phyloP scores from a whole-genome alignment of 2,113 vertebrate genomes.

The Pipra filicauda region DNA sequence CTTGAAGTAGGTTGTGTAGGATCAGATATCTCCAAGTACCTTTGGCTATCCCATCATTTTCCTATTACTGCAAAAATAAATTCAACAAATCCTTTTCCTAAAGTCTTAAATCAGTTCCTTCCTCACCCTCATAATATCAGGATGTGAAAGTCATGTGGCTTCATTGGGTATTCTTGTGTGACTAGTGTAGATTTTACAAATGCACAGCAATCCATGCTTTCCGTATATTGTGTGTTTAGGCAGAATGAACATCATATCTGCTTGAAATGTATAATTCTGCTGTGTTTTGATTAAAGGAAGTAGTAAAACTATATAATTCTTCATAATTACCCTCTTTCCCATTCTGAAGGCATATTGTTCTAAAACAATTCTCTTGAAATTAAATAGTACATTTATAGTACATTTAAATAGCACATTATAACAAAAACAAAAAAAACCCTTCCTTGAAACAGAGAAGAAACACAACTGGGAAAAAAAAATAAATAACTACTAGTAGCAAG shows the following conservation, averaged over 20 bases:
- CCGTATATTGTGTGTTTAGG: not conserved
- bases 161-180: not conserved
- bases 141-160: not conserved
- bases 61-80: not conserved
- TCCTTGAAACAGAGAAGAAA: not conserved
- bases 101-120: not conserved
- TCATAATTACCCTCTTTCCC: not conserved
- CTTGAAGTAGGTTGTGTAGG: not conserved
- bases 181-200: not conserved
- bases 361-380: not conserved
- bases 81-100: not conserved
- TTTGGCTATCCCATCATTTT: not conserved
- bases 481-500: not conserved
- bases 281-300: not conserved
- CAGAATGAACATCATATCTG: accelerated
- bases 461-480: not conserved
- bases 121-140: not conserved
- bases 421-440: not conserved
- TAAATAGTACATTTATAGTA: not conserved
- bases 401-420: not conserved
- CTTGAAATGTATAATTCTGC: not conserved
- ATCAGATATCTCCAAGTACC: not conserved
- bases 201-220: not conserved
- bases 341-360: not conserved
- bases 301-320: not conserved